Conservation (phyloP, 1,140 invertebrate genomes). For the Cyclargus thomasi region DNA sequence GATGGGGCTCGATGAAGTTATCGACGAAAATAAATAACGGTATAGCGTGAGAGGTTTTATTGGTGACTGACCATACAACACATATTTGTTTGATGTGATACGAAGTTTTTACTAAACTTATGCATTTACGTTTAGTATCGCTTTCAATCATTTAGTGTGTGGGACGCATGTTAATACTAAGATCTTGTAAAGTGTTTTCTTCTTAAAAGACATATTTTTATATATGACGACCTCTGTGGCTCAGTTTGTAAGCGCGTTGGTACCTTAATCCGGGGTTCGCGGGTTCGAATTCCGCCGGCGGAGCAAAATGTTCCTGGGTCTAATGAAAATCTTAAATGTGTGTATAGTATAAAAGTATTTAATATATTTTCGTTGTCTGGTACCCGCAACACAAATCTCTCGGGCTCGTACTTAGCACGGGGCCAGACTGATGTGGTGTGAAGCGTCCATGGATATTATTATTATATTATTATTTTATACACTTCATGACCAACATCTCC, state of each 20-base stretch:
- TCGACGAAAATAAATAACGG: constrained; percentile 6
- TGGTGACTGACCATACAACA: not conserved
- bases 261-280: too few relatives aligned
- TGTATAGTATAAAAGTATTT: too few relatives aligned
- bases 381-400: too few relatives aligned
- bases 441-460: too few relatives aligned
- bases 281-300: too few relatives aligned
- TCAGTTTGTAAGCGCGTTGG: too few relatives aligned
- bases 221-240: too few relatives aligned
- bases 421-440: too few relatives aligned
- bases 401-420: too few relatives aligned
- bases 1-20: not conserved
- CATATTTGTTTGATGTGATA: constrained; percentile 2
- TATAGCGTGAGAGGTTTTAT: not conserved
- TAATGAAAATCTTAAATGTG: too few relatives aligned
- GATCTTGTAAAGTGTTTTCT: not conserved
- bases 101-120: not conserved
- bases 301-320: too few relatives aligned
- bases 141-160: not conserved
- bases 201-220: not conserved
- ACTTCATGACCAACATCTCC: not conserved
- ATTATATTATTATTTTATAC: not conserved
- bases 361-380: too few relatives aligned
- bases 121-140: not conserved
- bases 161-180: not conserved